phyloP scores from a whole-genome alignment of 1,140 invertebrate species.

The Cherax destructor region DNA sequence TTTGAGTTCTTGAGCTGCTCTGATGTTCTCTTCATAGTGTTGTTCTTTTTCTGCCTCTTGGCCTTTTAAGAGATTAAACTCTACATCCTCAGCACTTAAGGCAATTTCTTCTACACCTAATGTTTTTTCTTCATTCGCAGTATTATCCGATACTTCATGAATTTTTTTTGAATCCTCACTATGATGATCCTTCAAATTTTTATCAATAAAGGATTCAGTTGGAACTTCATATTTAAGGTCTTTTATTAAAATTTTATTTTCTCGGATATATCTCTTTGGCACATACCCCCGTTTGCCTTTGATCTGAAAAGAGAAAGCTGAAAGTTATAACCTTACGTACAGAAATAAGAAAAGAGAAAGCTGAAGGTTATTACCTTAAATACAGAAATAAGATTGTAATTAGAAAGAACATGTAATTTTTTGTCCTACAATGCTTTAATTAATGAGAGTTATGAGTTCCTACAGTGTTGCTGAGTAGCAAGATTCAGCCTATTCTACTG shows the following conservation, averaged over 20 bases:
- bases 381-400: too few species aligned
- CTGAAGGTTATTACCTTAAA: too few species aligned
- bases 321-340: neutral
- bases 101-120: slow-evolving; percentile 31
- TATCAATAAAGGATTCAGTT: slow-evolving; percentile 31
- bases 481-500: too few species aligned
- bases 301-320: slow-evolving; percentile 42
- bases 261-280: slow-evolving; percentile 37
- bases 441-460: too few species aligned
- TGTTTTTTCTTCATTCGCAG: neutral
- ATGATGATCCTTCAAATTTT: neutral
- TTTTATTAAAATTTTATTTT: slow-evolving; percentile 22
- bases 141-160: neutral
- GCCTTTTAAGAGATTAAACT: slow-evolving; percentile 33
- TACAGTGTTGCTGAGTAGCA: too few species aligned
- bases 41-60: neutral
- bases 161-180: neutral
- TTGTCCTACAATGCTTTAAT: too few species aligned
- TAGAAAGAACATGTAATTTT: too few species aligned
- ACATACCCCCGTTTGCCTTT: slow-evolving; percentile 59
- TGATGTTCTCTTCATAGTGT: neutral
- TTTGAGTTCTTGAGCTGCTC: neutral
- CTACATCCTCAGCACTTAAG: slow-evolving; percentile 51
- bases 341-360: neutral
- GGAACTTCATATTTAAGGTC: slow-evolving; percentile 49